These are phyloP conservation scores for Laspeyria flexula DNA, from an alignment of 2,888 invertebrate genomes.

Conservation along the genomic window DNA sequence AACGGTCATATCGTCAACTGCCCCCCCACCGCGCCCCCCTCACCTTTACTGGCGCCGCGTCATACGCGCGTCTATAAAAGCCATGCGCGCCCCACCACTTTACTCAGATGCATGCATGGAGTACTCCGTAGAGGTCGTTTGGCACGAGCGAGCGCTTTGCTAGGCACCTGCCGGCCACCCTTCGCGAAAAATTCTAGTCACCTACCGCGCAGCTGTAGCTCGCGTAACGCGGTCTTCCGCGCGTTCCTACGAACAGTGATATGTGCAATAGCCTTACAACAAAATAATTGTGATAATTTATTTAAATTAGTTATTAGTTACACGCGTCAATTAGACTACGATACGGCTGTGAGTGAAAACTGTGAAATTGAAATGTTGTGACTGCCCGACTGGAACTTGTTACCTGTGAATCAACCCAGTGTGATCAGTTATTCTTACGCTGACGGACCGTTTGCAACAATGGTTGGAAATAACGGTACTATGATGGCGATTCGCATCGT, in stretches of 20 bases:
- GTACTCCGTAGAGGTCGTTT: conserved; percentile 87
- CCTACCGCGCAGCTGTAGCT: conserved; percentile 82
- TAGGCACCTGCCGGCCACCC: conserved; percentile 86
- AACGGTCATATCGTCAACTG: conserved; percentile 75
- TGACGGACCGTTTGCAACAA: conserved; percentile 82
- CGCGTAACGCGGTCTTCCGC: conserved; percentile 82
- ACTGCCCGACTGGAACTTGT: conserved; percentile 83
- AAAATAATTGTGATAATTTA: conserved; percentile 84
- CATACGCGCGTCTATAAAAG: conserved; percentile 80
- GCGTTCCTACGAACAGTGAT: conserved; percentile 86
- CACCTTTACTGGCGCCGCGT: conserved; percentile 67
- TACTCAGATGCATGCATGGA: conserved; percentile 87
- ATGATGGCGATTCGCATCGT: conserved; percentile 96
- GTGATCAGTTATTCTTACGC: conserved; percentile 80
- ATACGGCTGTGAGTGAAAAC: conserved; percentile 84
- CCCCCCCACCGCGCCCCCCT: conserved; percentile 45
- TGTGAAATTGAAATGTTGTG: conserved; percentile 83
- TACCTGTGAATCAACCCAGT: conserved; percentile 82
- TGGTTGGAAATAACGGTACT: conserved; percentile 95
- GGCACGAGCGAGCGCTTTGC: conserved; percentile 87
- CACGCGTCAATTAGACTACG: conserved; percentile 69
- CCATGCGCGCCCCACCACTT: conserved; percentile 77
- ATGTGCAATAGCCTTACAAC: conserved; percentile 84
- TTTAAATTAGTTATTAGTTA: conserved; percentile 83
- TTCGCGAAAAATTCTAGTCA: conserved; percentile 84